Evolutionary conservation across 2,888 invertebrate species (phyloP).

Genomic region (Strigamia crassipes): DNA sequence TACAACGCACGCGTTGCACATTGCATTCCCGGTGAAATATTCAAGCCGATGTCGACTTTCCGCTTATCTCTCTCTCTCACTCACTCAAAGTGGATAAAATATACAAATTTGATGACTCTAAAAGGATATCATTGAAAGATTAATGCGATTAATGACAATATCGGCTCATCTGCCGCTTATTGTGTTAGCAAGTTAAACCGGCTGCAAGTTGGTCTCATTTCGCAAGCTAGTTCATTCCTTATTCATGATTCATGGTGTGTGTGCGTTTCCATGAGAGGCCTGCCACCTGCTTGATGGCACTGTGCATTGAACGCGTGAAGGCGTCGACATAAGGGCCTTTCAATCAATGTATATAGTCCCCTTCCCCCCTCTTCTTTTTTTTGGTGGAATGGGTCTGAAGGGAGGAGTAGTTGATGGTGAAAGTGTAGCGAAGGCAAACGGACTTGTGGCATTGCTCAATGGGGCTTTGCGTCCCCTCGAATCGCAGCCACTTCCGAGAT

Average conservation of each 20-base stretch:
- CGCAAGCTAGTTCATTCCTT: constrained; percentile 1
- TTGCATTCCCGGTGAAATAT: neutral
- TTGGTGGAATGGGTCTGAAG: neutral
- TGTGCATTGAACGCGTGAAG: constrained; percentile 6
- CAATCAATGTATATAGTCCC: constrained; percentile 10
- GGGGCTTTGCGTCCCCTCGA: constrained; percentile 1
- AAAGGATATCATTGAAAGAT: neutral
- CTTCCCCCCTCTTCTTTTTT: neutral
- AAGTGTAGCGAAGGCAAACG: neutral
- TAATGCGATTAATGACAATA: neutral
- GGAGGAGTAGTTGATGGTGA: constrained; percentile 5
- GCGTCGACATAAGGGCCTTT: constrained; percentile 27
- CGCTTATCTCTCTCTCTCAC: neutral
- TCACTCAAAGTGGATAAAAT: neutral
- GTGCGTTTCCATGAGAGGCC: constrained; percentile 15
- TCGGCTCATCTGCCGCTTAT: neutral
- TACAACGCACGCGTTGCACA: neutral
- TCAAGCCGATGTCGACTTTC: neutral
- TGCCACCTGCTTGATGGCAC: constrained; percentile 19
- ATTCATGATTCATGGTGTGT: constrained; percentile 17
- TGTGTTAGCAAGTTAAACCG: neutral
- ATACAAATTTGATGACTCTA: neutral
- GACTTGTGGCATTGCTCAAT: constrained; percentile 28
- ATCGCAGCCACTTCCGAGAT: constrained; percentile 22
- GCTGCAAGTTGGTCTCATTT: constrained; percentile 1